Evolutionary conservation across 2,113 vertebrate genomes (phyloP).

Genomic region (Antigone vipio): DNA sequence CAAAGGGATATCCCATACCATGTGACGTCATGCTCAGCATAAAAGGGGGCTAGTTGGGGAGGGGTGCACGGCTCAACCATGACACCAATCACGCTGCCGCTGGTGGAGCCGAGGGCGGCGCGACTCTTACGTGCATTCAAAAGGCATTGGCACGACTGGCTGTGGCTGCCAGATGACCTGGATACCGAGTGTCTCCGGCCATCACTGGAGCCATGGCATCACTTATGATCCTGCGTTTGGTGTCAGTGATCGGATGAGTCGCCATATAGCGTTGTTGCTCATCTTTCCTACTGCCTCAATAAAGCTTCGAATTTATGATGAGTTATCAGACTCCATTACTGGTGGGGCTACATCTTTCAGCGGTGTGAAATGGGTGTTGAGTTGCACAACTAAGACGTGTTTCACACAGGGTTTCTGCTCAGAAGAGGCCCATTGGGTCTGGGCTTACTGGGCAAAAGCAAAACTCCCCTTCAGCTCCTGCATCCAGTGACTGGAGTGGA

Average conservation of each 20-base stretch:
- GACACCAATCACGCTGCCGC: neutral
- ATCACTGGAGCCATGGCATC: neutral
- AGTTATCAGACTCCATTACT: neutral
- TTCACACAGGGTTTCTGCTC: neutral
- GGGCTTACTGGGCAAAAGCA: neutral
- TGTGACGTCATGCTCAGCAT: no score
- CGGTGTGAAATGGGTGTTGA: neutral
- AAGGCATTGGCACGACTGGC: no score
- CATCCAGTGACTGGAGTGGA: neutral
- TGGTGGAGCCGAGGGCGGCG: neutral
- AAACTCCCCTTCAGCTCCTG: neutral
- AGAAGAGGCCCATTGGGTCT: neutral
- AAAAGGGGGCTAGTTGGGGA: no score
- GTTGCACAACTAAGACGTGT: neutral
- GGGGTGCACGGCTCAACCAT: no score
- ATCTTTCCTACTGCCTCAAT: neutral
- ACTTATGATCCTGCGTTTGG: neutral
- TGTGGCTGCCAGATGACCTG: neutral
- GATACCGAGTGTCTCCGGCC: neutral
- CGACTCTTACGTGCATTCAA: neutral
- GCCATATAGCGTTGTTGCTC: neutral
- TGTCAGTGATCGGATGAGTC: accelerated
- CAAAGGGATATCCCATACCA: no score
- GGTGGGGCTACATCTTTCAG: neutral
- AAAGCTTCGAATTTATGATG: neutral